Conservation (phyloP, 1,140 invertebrate species). For the Aradophagus sp. region DNA sequence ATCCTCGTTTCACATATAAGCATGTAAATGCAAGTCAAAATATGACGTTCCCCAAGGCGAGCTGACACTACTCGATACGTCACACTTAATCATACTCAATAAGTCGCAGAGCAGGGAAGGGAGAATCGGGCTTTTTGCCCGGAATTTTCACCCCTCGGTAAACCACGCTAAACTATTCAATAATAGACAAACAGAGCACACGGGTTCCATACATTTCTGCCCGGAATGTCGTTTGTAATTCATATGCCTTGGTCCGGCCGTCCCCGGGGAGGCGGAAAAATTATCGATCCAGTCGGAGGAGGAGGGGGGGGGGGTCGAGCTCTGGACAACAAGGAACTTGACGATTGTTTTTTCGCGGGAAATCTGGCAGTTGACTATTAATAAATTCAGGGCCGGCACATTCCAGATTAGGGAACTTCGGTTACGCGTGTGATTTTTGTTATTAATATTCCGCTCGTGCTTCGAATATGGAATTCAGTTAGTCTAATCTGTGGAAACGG, state of each 20-base stretch:
- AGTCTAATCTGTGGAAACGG: too few species aligned
- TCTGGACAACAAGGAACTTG: too few species aligned
- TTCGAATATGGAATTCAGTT: too few species aligned
- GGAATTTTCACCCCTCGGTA: slow-evolving; percentile 60
- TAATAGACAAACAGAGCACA: slow-evolving; percentile 60
- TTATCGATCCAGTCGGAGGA: slow-evolving; percentile 12
- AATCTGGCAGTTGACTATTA: too few species aligned
- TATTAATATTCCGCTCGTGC: too few species aligned
- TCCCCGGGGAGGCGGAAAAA: slow-evolving; percentile 44
- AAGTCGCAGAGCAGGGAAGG: too few species aligned
- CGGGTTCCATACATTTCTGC: slow-evolving; percentile 58
- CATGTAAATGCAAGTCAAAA: slow-evolving; percentile 42
- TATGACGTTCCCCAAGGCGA: slow-evolving; percentile 10
- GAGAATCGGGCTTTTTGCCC: slow-evolving; percentile 31
- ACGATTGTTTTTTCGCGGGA: too few species aligned
- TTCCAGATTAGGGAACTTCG: too few species aligned
- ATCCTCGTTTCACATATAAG: slow-evolving; percentile 9
- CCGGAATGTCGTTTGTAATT: slow-evolving; percentile 58
- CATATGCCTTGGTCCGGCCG: slow-evolving; percentile 47
- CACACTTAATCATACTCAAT: slow-evolving; percentile 66
- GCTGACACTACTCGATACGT: slow-evolving; percentile 62
- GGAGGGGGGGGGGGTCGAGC: too few species aligned
- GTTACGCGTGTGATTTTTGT: too few species aligned
- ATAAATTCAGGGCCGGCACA: too few species aligned
- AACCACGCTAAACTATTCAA: slow-evolving; percentile 66